phyloP scores from a whole-genome alignment of 2,797 vertebrate species.

The Enteromius argenteus region DNA sequence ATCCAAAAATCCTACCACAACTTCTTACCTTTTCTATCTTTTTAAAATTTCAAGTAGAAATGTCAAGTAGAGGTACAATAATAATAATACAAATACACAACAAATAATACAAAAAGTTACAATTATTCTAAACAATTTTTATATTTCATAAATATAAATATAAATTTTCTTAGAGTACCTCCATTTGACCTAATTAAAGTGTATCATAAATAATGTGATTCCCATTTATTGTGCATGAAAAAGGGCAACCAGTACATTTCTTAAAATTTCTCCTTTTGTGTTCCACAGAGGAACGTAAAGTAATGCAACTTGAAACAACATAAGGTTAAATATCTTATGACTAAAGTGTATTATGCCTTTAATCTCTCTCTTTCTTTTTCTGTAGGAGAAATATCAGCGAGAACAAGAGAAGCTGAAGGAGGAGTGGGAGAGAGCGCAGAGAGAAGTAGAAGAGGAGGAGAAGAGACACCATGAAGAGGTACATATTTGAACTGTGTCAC shows the following conservation, averaged over 20 bases:
- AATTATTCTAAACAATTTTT: neutral
- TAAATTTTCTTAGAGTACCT: neutral
- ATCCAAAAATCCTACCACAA: neutral
- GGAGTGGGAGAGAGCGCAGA: constrained; percentile 97
- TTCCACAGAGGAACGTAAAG: neutral
- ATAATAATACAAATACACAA: neutral
- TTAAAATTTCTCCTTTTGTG: neutral
- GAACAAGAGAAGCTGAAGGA: constrained; percentile 95
- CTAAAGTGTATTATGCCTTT: neutral
- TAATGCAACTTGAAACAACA: neutral
- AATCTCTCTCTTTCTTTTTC: constrained; percentile 46
- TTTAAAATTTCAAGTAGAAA: neutral
- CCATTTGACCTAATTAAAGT: neutral
- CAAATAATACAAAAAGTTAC: neutral
- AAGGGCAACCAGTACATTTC: neutral
- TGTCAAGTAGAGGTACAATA: neutral
- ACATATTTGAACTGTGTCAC: neutral
- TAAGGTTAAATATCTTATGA: neutral
- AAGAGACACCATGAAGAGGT: constrained; percentile 96
- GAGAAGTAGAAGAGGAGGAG: constrained; percentile 94
- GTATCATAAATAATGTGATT: neutral
- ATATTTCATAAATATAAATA: neutral
- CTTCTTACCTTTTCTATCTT: neutral
- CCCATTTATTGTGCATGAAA: neutral
- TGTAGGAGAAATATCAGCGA: constrained; percentile 91